These are phyloP conservation scores for Ophion slaviceki DNA, from an alignment of 2,888 invertebrate genomes.

Conservation along the genomic window DNA sequence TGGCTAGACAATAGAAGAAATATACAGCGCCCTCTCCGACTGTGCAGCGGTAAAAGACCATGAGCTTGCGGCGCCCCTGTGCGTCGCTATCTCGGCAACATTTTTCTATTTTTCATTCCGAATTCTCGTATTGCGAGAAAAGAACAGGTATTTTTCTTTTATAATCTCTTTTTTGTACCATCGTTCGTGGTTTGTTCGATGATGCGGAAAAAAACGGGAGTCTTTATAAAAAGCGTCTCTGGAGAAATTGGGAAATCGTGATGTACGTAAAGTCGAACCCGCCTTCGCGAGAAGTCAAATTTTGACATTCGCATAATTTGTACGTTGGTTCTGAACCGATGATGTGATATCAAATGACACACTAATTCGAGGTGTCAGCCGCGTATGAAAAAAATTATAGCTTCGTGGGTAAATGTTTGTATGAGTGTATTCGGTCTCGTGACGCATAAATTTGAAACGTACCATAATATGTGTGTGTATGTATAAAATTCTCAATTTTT, in stretches of 20 bases:
- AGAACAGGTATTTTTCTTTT: constrained; percentile 46
- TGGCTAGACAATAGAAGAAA: constrained; percentile 82
- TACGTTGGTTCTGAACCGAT: constrained; percentile 26
- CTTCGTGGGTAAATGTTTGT: neutral
- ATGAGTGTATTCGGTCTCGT: constrained; percentile 15
- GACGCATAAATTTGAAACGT: neutral
- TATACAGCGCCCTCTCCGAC: constrained; percentile 70
- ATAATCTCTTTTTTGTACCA: neutral
- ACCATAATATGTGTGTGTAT: neutral
- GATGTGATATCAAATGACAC: constrained; percentile 9
- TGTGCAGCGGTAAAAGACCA: constrained; percentile 47
- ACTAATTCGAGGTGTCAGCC: neutral
- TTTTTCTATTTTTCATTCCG: constrained; percentile 51
- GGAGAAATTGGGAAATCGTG: neutral
- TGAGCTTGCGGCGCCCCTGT: constrained; percentile 5
- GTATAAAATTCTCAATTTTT: constrained; percentile 68
- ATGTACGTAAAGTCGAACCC: constrained; percentile 2
- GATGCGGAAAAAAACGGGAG: neutral
- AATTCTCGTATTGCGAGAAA: constrained; percentile 60
- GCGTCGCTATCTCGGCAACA: constrained; percentile 69
- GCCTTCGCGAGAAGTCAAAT: constrained; percentile 28
- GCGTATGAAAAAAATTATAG: too few relatives aligned
- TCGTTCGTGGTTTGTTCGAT: neutral
- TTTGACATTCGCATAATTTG: constrained; percentile 12
- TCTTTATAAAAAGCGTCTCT: constrained; percentile 4